Percentiles rank a stretch among this genome's conserved stretches.
phyloP scores from a whole-genome alignment of 2,797 vertebrate species.

The Chaetodon trifasciatus region DNA sequence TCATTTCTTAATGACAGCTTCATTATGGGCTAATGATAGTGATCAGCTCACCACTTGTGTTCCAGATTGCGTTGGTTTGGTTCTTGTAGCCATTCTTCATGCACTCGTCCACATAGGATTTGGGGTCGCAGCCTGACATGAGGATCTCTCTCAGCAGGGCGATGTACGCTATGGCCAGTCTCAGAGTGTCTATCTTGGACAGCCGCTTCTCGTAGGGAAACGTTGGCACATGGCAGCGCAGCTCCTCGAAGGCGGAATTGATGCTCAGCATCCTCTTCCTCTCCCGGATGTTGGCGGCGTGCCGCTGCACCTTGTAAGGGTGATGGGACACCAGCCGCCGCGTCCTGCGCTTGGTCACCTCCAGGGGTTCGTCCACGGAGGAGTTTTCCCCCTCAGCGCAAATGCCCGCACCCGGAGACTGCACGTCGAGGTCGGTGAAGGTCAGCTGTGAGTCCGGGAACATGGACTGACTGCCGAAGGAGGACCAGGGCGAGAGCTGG shows the following conservation, averaged over 20 bases:
- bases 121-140: slow-evolving; percentile 85
- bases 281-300: slow-evolving; percentile 88
- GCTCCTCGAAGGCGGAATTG: slow-evolving; percentile 87
- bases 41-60: slow-evolving; percentile 85
- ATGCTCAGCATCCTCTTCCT: slow-evolving; percentile 89
- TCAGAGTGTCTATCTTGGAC: slow-evolving; percentile 89
- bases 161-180: slow-evolving; percentile 88
- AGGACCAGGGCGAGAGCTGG: slow-evolving; percentile 77
- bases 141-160: slow-evolving; percentile 88
- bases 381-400: slow-evolving; percentile 82
- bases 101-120: slow-evolving; percentile 85
- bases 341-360: slow-evolving; percentile 46
- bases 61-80: slow-evolving; percentile 85
- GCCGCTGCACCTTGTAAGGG: slow-evolving; percentile 85
- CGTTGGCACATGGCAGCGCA: slow-evolving; percentile 86
- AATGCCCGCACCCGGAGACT: slow-evolving; percentile 57
- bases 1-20: background rate
- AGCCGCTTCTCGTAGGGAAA: slow-evolving; percentile 89
- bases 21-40: background rate
- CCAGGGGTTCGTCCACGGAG: slow-evolving; percentile 68
- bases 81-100: slow-evolving; percentile 85
- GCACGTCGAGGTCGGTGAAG: slow-evolving; percentile 74
- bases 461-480: slow-evolving; percentile 66
- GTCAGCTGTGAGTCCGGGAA: slow-evolving; percentile 80
- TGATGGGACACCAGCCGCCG: slow-evolving; percentile 64